Percentiles rank a stretch among this genome's conserved stretches.
phyloP scores from a whole-genome alignment of 1,140 invertebrate genomes.

The Sycophila sp. region DNA sequence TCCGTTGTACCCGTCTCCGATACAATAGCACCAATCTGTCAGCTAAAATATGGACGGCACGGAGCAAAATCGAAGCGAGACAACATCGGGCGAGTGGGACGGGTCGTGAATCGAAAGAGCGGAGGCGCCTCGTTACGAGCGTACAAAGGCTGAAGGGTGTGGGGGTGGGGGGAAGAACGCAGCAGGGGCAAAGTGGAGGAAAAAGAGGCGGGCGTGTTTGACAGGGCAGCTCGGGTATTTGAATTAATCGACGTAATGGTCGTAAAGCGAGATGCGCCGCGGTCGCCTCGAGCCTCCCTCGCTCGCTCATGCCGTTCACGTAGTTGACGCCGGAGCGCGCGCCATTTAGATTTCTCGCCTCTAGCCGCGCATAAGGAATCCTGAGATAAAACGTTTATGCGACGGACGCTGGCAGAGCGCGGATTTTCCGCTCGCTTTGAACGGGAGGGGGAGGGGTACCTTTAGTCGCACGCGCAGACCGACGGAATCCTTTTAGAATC shows the following conservation, averaged over 20 bases:
- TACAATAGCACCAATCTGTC: too few relatives aligned
- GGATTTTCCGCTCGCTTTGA: too few relatives aligned
- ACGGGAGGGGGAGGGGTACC: too few relatives aligned
- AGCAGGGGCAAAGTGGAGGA: too few relatives aligned
- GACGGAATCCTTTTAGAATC: too few relatives aligned
- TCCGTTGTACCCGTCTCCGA: too few relatives aligned
- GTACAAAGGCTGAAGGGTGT: too few relatives aligned
- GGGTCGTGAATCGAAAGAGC: neutral
- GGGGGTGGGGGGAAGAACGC: too few relatives aligned
- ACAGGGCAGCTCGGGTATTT: neutral
- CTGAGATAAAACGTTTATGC: neutral
- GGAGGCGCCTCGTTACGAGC: neutral
- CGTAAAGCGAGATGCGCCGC: neutral
- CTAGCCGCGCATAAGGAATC: neutral
- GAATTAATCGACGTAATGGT: constrained; percentile 11
- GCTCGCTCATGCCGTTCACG: neutral
- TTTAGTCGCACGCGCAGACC: too few relatives aligned
- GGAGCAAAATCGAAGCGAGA: neutral
- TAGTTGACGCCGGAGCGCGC: neutral
- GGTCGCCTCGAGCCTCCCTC: too few relatives aligned
- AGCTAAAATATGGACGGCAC: too few relatives aligned
- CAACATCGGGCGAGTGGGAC: neutral
- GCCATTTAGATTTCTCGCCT: neutral
- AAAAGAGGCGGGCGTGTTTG: neutral
- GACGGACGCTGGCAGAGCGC: neutral